Conservation (phyloP, 2,113 vertebrate genomes). For the Vireo altiloquus region DNA sequence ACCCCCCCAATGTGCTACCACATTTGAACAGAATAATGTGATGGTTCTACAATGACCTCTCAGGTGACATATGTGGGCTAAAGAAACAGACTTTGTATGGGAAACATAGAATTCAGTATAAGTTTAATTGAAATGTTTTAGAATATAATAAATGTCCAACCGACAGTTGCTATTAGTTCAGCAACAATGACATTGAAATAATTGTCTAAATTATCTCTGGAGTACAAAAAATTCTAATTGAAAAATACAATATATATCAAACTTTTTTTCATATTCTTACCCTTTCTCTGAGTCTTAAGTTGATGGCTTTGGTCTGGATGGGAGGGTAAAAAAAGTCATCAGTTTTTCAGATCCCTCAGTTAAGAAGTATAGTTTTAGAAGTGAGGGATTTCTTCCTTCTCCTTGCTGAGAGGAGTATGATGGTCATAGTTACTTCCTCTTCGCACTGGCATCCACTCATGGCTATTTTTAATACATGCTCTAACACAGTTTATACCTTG, state of each 20-base stretch:
- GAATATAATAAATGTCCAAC: neutral
- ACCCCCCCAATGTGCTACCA: neutral
- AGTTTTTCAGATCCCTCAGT: neutral
- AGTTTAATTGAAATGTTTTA: neutral
- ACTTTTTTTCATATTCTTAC: neutral
- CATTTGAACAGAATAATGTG: neutral
- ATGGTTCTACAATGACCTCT: accelerated
- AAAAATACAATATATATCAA: neutral
- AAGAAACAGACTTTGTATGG: neutral
- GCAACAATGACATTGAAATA: neutral
- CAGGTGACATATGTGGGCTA: accelerated
- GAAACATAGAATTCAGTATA: neutral
- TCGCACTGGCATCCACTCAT: neutral
- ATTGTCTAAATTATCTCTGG: neutral
- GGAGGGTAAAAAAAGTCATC: neutral
- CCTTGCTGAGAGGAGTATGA: neutral
- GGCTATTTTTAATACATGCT: neutral
- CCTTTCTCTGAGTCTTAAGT: neutral
- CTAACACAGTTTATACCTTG: neutral
- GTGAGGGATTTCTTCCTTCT: neutral
- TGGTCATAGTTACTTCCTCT: neutral
- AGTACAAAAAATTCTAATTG: neutral
- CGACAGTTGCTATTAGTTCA: neutral
- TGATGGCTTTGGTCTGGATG: neutral
- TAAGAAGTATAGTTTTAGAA: neutral